A percentile compares a stretch with the other conserved stretches of the same genome.
These are phyloP conservation scores for Hipparchia semele DNA, from an alignment of 2,888 invertebrate genomes.

Conservation along the genomic window DNA sequence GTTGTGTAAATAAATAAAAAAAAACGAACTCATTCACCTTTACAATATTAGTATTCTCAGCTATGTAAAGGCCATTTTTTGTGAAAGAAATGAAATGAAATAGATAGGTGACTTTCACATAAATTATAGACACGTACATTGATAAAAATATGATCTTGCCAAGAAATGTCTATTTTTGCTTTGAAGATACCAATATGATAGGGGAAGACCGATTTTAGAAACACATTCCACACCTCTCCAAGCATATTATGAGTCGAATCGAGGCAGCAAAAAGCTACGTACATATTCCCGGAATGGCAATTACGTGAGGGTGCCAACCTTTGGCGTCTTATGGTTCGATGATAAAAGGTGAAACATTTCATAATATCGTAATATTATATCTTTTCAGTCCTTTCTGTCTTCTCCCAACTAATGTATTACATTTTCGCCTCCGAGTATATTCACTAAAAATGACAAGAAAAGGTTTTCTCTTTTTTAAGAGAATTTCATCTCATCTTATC, in stretches of 20 bases:
- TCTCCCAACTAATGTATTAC: not conserved
- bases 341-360: conserved; percentile 13
- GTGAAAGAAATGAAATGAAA: too few relatives aligned
- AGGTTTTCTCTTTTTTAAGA: too few relatives aligned
- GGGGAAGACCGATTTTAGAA: not conserved
- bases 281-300: conserved; percentile 4
- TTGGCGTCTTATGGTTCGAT: not conserved
- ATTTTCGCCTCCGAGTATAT: not conserved
- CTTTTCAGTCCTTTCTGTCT: not conserved
- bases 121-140: too few relatives aligned
- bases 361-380: conserved; percentile 1
- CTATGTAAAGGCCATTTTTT: too few relatives aligned
- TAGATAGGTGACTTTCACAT: too few relatives aligned
- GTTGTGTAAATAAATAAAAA: too few relatives aligned
- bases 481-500: too few relatives aligned
- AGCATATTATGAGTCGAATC: conserved; percentile 1
- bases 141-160: too few relatives aligned
- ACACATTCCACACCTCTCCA: not conserved
- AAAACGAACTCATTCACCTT: too few relatives aligned
- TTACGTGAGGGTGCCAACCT: not conserved
- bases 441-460: not conserved
- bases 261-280: not conserved
- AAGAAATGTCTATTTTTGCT: not conserved
- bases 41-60: too few relatives aligned
- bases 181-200: not conserved